These are phyloP conservation scores for Callopanchax toddi DNA, from an alignment of 2,113 vertebrate species.

Conservation along the genomic window DNA sequence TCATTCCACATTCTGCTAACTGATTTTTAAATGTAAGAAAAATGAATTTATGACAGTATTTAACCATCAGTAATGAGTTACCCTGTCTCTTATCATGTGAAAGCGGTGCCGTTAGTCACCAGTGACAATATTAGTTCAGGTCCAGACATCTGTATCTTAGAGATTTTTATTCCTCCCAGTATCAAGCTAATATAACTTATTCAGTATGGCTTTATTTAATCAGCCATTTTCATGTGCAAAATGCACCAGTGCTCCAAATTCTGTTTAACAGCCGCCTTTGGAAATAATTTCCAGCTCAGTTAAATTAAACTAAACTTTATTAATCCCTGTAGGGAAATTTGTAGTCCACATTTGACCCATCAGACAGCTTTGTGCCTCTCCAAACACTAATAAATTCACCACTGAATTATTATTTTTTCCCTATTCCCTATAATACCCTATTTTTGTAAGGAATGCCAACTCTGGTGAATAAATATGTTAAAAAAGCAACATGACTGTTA, in stretches of 20 bases:
- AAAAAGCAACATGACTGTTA: not conserved
- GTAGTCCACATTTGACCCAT: constrained; percentile 36
- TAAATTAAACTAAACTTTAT: constrained; percentile 44
- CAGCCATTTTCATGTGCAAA: constrained; percentile 7
- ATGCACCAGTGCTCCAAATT: constrained; percentile 10
- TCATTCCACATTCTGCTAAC: not conserved
- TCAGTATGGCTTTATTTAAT: constrained; percentile 20
- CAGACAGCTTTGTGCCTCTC: not conserved
- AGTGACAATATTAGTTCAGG: too few relatives aligned
- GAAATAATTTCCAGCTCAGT: constrained; percentile 2
- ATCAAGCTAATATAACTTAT: not conserved
- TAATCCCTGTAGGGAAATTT: constrained; percentile 17
- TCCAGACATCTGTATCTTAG: too few relatives aligned
- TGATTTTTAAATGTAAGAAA: too few relatives aligned
- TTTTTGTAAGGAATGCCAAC: not conserved
- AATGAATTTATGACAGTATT: not conserved
- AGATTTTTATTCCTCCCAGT: too few relatives aligned
- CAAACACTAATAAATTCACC: not conserved
- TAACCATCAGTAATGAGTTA: too few relatives aligned
- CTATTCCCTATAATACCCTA: too few relatives aligned
- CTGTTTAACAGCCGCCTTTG: not conserved
- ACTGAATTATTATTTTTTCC: too few relatives aligned
- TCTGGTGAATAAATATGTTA: not conserved
- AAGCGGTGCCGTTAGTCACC: too few relatives aligned
- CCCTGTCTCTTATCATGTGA: too few relatives aligned